Evolutionary conservation across 2,797 vertebrate genomes (phyloP).

Genomic region (Babyrousa celebensis): DNA sequence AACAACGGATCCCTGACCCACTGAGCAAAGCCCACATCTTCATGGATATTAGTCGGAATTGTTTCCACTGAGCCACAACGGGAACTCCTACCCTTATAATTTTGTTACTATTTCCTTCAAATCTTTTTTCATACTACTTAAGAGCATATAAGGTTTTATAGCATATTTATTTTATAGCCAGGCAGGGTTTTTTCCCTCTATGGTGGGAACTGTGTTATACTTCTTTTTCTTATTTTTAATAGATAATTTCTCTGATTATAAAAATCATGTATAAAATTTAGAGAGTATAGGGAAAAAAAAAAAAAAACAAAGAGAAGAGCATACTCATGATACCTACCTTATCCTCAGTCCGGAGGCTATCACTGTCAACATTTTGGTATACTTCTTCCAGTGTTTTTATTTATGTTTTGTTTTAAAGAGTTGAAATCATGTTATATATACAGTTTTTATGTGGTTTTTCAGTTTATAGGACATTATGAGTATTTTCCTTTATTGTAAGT

Average conservation of each 20-base stretch:
- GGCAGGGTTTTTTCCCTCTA: neutral
- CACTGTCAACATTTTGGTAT: neutral
- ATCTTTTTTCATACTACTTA: neutral
- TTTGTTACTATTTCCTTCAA: conserved; percentile 43
- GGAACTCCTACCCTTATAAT: neutral
- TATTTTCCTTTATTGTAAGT: conserved; percentile 65
- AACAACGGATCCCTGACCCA: too few relatives aligned
- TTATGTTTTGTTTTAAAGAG: conserved; percentile 64
- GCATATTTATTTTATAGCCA: conserved; percentile 35
- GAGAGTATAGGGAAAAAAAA: neutral
- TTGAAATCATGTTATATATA: conserved; percentile 3
- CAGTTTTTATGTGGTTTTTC: conserved; percentile 60
- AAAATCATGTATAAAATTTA: conserved; percentile 15
- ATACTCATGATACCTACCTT: neutral
- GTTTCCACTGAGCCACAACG: too few relatives aligned
- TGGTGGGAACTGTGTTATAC: neutral
- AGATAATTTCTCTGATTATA: neutral
- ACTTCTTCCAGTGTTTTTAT: conserved; percentile 15
- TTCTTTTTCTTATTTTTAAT: conserved; percentile 63
- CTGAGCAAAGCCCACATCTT: too few relatives aligned
- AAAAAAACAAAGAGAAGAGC: conserved; percentile 25
- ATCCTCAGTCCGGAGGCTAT: neutral
- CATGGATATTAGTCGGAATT: too few relatives aligned
- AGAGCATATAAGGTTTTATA: conserved; percentile 43
- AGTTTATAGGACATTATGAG: conserved; percentile 36